Percentiles rank a stretch among this genome's conserved stretches.
These are phyloP conservation scores for Sigmodon hispidus DNA, from an alignment of 2,113 vertebrate genomes.

Conservation along the genomic window DNA sequence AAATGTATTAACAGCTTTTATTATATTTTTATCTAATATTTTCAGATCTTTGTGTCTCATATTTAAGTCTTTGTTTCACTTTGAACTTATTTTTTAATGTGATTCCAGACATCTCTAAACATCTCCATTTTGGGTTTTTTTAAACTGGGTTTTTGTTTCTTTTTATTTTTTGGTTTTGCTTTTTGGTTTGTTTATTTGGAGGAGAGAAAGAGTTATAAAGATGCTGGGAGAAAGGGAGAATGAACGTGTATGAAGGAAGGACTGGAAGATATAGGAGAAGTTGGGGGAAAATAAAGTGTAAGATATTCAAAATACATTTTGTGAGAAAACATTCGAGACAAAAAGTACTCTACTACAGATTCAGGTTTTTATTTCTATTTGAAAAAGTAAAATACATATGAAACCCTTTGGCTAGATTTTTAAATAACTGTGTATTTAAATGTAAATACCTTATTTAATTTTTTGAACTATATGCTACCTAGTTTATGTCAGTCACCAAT, in stretches of 20 bases:
- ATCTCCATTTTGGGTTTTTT: neutral
- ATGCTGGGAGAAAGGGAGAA: too few species aligned
- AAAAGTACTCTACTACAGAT: neutral
- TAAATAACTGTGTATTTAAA: neutral
- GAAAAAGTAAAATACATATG: neutral
- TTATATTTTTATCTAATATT: neutral
- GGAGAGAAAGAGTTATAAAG: too few species aligned
- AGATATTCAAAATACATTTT: neutral
- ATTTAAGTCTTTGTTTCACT: neutral
- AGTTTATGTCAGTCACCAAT: neutral
- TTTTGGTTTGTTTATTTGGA: neutral
- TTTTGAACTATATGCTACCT: neutral
- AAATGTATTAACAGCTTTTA: neutral
- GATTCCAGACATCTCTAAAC: neutral
- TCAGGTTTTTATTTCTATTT: neutral
- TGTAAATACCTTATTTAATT: neutral
- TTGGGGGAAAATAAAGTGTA: neutral
- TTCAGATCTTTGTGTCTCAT: neutral
- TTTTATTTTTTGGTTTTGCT: neutral
- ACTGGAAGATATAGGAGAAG: neutral
- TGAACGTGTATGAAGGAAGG: too few species aligned
- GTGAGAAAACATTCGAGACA: too few species aligned
- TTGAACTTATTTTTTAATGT: neutral
- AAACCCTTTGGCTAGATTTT: neutral
- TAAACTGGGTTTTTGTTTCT: neutral